A percentile compares a stretch with the other conserved stretches of the same genome.
Evolutionary conservation across 2,888 invertebrate species (phyloP).

Genomic region (Lacanobia oleracea): DNA sequence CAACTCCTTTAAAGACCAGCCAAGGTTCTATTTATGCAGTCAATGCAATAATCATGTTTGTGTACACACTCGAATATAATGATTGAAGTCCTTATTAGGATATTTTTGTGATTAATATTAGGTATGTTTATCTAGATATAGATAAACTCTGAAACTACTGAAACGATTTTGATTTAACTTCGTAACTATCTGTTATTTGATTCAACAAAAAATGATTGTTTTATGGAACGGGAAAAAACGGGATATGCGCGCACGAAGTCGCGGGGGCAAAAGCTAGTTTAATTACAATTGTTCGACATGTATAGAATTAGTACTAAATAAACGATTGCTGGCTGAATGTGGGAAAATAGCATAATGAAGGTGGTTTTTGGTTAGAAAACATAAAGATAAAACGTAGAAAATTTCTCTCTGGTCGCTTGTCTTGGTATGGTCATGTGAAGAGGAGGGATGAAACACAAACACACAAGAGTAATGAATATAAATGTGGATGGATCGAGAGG

Average conservation of each 20-base stretch:
- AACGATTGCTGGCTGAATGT: background rate
- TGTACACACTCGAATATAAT: slow-evolving; percentile 10
- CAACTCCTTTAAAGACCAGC: slow-evolving; percentile 25
- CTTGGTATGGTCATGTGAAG: too few relatives aligned
- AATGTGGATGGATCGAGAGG: too few relatives aligned
- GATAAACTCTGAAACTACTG: too few relatives aligned
- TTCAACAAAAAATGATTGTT: too few relatives aligned
- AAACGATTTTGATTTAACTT: too few relatives aligned
- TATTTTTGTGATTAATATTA: slow-evolving; percentile 5
- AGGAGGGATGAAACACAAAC: too few relatives aligned
- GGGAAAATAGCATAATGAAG: background rate
- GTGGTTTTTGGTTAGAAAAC: background rate
- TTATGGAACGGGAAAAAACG: too few relatives aligned
- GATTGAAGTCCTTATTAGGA: background rate
- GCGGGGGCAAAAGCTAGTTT: too few relatives aligned
- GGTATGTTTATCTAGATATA: background rate
- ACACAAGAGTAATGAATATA: too few relatives aligned
- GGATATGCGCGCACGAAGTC: too few relatives aligned
- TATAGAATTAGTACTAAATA: background rate
- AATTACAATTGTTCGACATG: background rate
- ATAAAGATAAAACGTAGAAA: background rate
- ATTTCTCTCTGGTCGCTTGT: too few relatives aligned
- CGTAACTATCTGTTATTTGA: too few relatives aligned
- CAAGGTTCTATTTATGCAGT: slow-evolving; percentile 31
- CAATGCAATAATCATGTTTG: slow-evolving; percentile 1